These are phyloP conservation scores for Daphoenositta chrysoptera DNA, from an alignment of 2,113 vertebrate genomes.

Conservation along the genomic window DNA sequence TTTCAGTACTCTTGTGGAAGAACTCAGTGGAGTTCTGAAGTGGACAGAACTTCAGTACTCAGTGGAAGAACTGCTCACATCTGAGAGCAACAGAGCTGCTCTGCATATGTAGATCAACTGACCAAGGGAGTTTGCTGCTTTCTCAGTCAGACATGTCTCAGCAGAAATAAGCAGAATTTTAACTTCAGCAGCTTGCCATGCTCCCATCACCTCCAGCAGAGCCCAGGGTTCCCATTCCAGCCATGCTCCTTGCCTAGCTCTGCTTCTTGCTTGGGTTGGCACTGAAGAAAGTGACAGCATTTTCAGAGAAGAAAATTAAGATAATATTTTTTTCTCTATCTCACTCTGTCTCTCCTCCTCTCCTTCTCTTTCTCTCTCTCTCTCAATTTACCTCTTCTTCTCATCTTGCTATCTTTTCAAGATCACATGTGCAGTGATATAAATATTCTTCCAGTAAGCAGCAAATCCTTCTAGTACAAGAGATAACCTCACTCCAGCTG, in stretches of 20 bases:
- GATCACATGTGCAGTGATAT: background rate
- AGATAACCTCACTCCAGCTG: background rate
- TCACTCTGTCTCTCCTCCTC: background rate
- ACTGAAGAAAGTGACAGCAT: background rate
- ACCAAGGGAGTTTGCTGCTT: background rate
- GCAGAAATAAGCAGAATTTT: background rate
- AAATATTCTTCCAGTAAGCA: background rate
- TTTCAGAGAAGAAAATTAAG: background rate
- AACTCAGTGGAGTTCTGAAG: no score
- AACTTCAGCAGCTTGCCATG: background rate
- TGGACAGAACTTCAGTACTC: no score
- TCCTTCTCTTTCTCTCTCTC: no score
- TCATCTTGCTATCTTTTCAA: background rate
- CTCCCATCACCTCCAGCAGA: background rate
- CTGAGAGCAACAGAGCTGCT: background rate
- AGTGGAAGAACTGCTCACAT: background rate
- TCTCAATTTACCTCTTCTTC: background rate
- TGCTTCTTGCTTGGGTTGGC: background rate
- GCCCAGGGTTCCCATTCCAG: background rate
- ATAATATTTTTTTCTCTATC: background rate
- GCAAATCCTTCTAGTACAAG: background rate
- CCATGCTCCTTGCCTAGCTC: background rate
- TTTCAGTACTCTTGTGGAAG: background rate
- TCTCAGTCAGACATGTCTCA: fast-evolving
- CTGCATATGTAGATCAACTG: background rate